Conservation (phyloP, 2,888 invertebrate genomes). For the Uloborus plumipes region DNA sequence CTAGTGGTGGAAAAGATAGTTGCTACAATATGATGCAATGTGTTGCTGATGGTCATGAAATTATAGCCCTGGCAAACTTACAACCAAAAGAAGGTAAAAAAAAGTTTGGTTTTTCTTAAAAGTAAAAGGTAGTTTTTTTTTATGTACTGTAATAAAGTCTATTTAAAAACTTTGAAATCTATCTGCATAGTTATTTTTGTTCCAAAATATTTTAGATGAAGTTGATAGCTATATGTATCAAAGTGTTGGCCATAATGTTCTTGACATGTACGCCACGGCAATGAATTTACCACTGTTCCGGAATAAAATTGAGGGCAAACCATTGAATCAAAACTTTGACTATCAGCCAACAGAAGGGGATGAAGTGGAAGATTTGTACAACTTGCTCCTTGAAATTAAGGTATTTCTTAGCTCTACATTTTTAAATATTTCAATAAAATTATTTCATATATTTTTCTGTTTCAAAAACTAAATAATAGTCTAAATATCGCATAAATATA, state of each 20-base stretch:
- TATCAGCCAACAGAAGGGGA: constrained; percentile 88
- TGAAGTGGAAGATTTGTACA: constrained; percentile 97
- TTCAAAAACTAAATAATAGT: too few species aligned
- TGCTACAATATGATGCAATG: constrained; percentile 99
- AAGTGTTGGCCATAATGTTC: constrained; percentile 96
- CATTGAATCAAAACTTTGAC: constrained; percentile 82
- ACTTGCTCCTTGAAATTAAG: constrained; percentile 83
- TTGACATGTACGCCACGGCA: constrained; percentile 91
- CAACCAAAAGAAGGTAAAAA: constrained; percentile 81
- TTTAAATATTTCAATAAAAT: background rate
- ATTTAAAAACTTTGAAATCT: background rate
- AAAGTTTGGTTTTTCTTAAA: background rate
- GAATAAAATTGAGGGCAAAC: constrained; percentile 85
- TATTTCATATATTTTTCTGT: too few species aligned
- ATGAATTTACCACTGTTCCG: constrained; percentile 93
- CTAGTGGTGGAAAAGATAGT: constrained; percentile 98
- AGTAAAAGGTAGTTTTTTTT: background rate
- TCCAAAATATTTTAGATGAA: constrained; percentile 78
- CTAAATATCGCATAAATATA: too few species aligned
- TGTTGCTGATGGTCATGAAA: constrained; percentile 92
- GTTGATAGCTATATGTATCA: constrained; percentile 99
- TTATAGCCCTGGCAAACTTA: constrained; percentile 96
- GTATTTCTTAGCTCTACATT: constrained; percentile 70
- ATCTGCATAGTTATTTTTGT: background rate
- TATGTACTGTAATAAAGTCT: too few species aligned